Base-by-base conservation (phyloP, 2,888 invertebrate species). In the Microplitis deprimator region DNA sequence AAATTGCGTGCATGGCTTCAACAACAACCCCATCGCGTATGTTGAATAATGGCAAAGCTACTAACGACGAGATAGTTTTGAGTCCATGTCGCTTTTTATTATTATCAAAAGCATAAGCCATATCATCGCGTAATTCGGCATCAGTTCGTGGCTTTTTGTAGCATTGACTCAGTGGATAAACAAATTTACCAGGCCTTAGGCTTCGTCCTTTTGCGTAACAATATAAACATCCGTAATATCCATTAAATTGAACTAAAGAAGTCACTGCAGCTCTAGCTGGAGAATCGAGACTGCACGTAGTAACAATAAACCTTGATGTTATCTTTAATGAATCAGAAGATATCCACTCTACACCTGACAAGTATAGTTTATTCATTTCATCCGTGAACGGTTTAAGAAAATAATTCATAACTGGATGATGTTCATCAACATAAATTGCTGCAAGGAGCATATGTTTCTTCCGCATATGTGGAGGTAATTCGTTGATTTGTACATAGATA, bases 401-500 rank as follows among this genome's bases (percentile, higher is more conserved):
- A 8, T 61, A 20, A 67, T 77, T 74, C 73, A 60, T 71, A 1
- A 50, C 8, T 8, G 77, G 80, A 69, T 80, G 70, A 60, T 17
- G 7, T 6, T 75, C 17, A 29, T 76, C 77, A 6, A 80, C 68
- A 17, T 20, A 75, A 7, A 80, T 61, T 50, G 39, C 80, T 38
- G 75, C 78, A n/a, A 80, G 61, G 5, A 77, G 50, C 68, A 78
- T 79, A 68, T 79, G 60, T 68, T 77, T 79, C 29, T 79, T 78
- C 5, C 80, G 70, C 10, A 69, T 59, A 20, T 80, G 78, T n/a
- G 80, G 81, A 8, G 81, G 77, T 4, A 82, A 61, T 71, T 82
- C 81, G 41, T 81, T 81, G 10, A 82, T 69, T 73, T 76, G 75
- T 7, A 77, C 68, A 70, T 77, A 79, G n/a, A 82, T 61, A 8